Percentiles rank a stretch among this genome's conserved stretches.
Evolutionary conservation across 2,888 invertebrate species (phyloP).

Genomic region (Nomada fabriciana): DNA sequence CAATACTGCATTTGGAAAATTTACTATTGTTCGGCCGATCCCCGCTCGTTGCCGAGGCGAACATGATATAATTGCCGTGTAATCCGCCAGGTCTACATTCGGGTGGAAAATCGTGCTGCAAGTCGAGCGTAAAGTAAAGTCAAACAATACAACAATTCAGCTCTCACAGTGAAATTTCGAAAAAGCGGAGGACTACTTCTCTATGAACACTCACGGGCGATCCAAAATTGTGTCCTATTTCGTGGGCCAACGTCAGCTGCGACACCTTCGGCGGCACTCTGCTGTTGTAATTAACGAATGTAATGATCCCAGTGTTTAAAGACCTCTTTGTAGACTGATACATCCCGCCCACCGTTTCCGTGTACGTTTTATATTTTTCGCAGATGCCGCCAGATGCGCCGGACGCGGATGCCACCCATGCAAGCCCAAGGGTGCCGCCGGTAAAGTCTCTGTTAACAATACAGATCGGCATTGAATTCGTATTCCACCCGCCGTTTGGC

Average conservation of each 20-base stretch:
- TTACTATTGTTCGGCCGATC: constrained; percentile 99
- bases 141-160: neutral
- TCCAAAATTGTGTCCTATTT: constrained; percentile 99
- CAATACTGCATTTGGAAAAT: constrained; percentile 97
- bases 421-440: constrained; percentile 98
- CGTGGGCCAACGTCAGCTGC: constrained; percentile 98
- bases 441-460: constrained; percentile 92
- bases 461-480: no score
- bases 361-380: constrained; percentile 98
- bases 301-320: constrained; percentile 99
- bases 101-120: constrained; percentile 96
- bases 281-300: constrained; percentile 99
- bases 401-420: constrained; percentile 99
- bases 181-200: neutral
- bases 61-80: constrained; percentile 99
- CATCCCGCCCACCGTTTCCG: constrained; percentile 97
- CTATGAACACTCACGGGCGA: constrained; percentile 90
- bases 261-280: constrained; percentile 99
- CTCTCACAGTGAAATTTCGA: no score
- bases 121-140: constrained; percentile 41
- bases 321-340: constrained; percentile 97
- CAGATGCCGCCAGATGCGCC: constrained; percentile 99
- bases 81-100: constrained; percentile 96
- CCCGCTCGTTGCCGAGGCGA: constrained; percentile 99
- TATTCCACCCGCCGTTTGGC: neutral